Percentiles rank a stretch among this genome's conserved stretches.
Evolutionary conservation across 2,113 vertebrate species (phyloP).

Genomic region (Cnemophilus loriae): DNA sequence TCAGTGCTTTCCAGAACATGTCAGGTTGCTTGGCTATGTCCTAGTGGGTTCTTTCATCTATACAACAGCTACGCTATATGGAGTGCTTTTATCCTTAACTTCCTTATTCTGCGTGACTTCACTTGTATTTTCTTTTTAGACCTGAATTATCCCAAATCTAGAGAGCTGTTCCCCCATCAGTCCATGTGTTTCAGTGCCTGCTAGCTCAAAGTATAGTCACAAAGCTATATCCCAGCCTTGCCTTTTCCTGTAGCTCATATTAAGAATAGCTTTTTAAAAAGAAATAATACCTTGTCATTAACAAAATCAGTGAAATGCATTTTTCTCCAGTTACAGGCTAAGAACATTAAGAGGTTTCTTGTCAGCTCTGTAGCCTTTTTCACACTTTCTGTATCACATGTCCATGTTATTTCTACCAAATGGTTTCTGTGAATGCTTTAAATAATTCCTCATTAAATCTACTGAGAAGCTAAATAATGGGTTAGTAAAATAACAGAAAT

Average conservation of each 20-base stretch:
- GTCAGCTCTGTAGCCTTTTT: background rate
- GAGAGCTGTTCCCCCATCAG: background rate
- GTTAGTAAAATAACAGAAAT: conserved; percentile 71
- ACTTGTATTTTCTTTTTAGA: background rate
- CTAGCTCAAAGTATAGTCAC: background rate
- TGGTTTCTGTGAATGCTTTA: conserved; percentile 20
- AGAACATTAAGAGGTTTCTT: background rate
- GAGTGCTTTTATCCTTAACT: background rate
- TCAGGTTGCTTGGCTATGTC: background rate
- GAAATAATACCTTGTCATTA: background rate
- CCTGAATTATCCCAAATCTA: background rate
- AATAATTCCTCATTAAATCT: conserved; percentile 81
- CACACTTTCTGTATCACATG: background rate
- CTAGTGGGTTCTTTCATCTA: background rate
- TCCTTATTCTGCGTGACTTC: background rate
- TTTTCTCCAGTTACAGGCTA: background rate
- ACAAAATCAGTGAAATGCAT: background rate
- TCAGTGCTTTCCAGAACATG: background rate
- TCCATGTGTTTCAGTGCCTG: background rate
- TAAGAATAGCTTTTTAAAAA: background rate
- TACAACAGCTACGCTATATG: background rate
- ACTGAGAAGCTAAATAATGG: conserved; percentile 46
- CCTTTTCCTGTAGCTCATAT: background rate
- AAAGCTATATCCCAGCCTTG: background rate
- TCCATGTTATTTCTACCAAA: conserved; percentile 2